Conservation (phyloP, 2,113 vertebrate species). For the Fulmarus glacialis region DNA sequence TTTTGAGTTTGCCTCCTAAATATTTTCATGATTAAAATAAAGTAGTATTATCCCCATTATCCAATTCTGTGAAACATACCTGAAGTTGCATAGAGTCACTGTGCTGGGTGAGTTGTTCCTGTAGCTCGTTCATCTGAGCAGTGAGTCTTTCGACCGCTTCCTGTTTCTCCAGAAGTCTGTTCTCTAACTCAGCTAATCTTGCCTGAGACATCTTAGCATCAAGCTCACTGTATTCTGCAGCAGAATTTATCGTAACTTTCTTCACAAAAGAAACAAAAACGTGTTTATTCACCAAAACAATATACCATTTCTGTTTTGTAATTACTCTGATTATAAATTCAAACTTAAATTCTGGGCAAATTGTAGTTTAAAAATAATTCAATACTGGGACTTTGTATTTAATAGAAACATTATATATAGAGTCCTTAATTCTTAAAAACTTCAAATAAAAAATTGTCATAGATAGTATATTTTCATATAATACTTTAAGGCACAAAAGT, state of each 20-base stretch:
- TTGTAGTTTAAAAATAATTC: background rate
- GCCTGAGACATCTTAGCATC: background rate
- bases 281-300: background rate
- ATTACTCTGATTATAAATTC: background rate
- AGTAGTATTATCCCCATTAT: background rate
- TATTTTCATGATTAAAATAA: background rate
- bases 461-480: background rate
- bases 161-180: background rate
- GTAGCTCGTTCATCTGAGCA: background rate
- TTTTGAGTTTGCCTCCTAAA: background rate
- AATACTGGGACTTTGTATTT: background rate
- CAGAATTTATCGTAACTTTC: background rate
- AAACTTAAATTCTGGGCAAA: background rate
- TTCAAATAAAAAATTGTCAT: background rate
- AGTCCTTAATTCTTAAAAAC: background rate
- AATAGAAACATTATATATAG: background rate
- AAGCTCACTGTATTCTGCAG: background rate
- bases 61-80: background rate
- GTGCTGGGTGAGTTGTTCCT: background rate
- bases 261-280: background rate
- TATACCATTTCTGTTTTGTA: background rate
- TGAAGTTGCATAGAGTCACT: background rate
- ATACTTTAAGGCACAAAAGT: background rate
- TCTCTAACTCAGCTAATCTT: conserved; percentile 10
- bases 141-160: background rate